Base-by-base conservation (phyloP, 2,113 vertebrate genomes). In the Recurvirostra avosetta region DNA sequence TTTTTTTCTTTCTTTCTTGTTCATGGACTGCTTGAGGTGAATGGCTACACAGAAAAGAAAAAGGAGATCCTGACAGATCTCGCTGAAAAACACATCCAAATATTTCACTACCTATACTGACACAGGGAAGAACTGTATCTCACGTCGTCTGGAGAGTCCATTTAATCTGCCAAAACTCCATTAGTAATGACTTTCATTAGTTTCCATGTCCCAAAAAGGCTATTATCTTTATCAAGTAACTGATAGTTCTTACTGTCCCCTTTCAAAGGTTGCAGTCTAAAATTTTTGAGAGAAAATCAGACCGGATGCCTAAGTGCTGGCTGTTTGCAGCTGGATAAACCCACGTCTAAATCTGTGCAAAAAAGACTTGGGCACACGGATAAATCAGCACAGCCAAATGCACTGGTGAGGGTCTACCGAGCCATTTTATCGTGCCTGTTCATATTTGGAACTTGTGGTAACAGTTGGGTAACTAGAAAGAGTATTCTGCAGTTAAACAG, bases 201-300 rank as follows among this genome's bases (percentile, higher is more conserved):
- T 75, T 80, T 58, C 65, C 52, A 17, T 68, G 26, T 74, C 75
- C 72, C 79, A 8, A 74, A 79, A 93, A 90, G 55, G 78, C 88
- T 80, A 77, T 93, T 96, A 95, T 59, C 66, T 92, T 85, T 89
- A 90, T 67, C 68, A 94, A 88, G 76, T 71, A 93, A 96, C 41
- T 88, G 71, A 81, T 88, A 96, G 73, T 5, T 90, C 90, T 86
- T 82, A 47, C 61, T 75, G 65, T 38, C 61, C 52, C 58, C 49
- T 92, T 94, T 68, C 92, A 95, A 84, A 94, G 61, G 76, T 15
- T 91, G 43, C 16, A 68, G 47, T 43, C 40, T 49, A 79, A 86
- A 94, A 55, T 79, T 90, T 76, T 75, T 68, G 47, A 92, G 62
- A 79, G 56, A 63, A 86, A 88, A 68, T 63, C 45, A 71, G 75